Base-by-base conservation (phyloP, 2,113 vertebrate genomes). In the Paramisgurnus dabryanus region DNA sequence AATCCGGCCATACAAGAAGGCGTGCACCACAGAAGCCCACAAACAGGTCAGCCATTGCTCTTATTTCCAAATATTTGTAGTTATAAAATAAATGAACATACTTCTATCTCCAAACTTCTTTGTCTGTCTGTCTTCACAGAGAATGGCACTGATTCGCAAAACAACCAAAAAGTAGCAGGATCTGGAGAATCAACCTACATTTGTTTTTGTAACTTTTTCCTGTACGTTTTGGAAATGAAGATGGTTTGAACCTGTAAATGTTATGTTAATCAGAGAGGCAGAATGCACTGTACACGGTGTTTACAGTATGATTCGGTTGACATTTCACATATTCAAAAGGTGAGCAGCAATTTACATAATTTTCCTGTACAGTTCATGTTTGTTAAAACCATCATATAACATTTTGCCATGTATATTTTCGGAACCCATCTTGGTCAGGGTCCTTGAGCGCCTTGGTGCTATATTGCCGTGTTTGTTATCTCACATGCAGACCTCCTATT, bases 121-220 rank as follows among this genome's bases (percentile, higher is more conserved):
- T 18, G 47, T 78, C 27, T 83, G 2, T 77, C 50, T 83, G 2
- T 77, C 50, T 1, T 92, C 93, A 7, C 93, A 99, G 98, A 97
- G 98, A 90, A 98, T 99, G 97, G 97, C 98, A 81, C 84, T 99
- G 94, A 99, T 99, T 87, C 97, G 96, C 89, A 99, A 99, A 92
- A 98, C 98, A 41, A 97, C 96, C 91, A 99, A 99, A 95, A 99
- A 99, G 90, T 99, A 98, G 85, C 82, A 85, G 68, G 80, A 82
- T 45, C 58, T 67, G 71, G 67, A 53, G 73, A 58, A 49, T 70
- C 76, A 80, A 50, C 17, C 57, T 68, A 70, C 7, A 7, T 80
- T 82, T 84, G 80, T 61, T 47, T 85, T 79, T 84, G 22, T 5
- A 67, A 7, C 60, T 76, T 74, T 13, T 79, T 18, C 40, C 66